These are phyloP conservation scores for Sinocyclocheilus rhinocerous DNA, from an alignment of 2,113 vertebrate genomes.

Conservation along the genomic window DNA sequence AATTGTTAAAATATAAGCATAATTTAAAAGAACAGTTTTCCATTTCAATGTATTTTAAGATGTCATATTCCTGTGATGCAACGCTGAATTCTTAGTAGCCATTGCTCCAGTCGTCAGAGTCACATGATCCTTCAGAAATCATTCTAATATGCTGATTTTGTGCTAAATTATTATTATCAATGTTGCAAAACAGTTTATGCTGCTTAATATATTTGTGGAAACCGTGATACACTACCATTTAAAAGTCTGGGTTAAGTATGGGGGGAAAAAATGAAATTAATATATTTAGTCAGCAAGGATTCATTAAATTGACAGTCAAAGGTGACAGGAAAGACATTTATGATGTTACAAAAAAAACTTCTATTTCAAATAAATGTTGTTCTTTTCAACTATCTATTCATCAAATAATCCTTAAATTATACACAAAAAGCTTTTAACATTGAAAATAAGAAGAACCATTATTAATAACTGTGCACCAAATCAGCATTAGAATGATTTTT, in stretches of 20 bases:
- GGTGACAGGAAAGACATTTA: neutral
- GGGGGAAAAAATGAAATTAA: neutral
- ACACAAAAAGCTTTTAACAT: neutral
- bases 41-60: no score
- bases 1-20: neutral
- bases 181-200: neutral
- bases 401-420: neutral
- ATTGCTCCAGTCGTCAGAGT: neutral
- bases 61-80: neutral
- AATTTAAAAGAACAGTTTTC: neutral
- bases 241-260: neutral
- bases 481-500: no score
- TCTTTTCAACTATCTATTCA: neutral
- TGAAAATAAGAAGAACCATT: neutral
- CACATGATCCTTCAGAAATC: neutral
- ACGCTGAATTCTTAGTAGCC: neutral
- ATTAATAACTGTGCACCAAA: neutral
- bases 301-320: neutral
- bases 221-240: neutral
- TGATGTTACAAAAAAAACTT: neutral
- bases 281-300: neutral
- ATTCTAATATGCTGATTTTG: neutral
- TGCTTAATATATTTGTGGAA: neutral
- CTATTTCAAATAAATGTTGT: neutral
- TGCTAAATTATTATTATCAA: neutral